phyloP scores from a whole-genome alignment of 1,140 invertebrate species.

The Drosophila murphyi region DNA sequence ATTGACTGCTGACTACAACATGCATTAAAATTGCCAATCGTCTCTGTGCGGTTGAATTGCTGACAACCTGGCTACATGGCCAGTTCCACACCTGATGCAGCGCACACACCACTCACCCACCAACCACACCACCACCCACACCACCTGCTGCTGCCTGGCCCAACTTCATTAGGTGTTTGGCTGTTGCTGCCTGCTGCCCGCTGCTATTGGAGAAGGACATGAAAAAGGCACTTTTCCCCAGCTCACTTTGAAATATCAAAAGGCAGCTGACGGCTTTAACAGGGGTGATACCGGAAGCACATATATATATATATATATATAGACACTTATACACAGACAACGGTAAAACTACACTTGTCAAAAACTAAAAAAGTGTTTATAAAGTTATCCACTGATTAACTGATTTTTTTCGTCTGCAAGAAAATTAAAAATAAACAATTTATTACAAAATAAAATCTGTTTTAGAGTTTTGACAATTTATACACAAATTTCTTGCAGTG shows the following conservation, averaged over 20 bases:
- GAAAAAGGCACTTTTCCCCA: conserved; percentile 6
- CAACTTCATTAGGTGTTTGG: conserved; percentile 46
- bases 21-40: conserved; percentile 55
- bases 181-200: conserved; percentile 1
- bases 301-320: neutral
- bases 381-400: too few relatives aligned
- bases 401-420: too few relatives aligned
- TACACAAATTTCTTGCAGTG: too few relatives aligned
- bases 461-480: too few relatives aligned
- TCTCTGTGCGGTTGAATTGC: conserved; percentile 50
- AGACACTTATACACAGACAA: neutral
- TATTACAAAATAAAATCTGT: too few relatives aligned
- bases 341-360: conserved; percentile 7
- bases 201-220: conserved; percentile 24
- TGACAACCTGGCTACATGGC: conserved; percentile 41
- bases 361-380: neutral
- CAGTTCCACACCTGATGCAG: conserved; percentile 48
- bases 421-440: too few relatives aligned
- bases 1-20: conserved; percentile 34
- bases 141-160: conserved; percentile 18
- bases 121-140: neutral
- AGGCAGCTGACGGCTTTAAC: conserved; percentile 29
- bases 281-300: conserved; percentile 13
- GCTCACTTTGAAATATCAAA: conserved; percentile 14
- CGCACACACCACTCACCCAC: neutral